Conservation (phyloP, 2,113 vertebrate genomes). For the Dicrurus megarhynchus region DNA sequence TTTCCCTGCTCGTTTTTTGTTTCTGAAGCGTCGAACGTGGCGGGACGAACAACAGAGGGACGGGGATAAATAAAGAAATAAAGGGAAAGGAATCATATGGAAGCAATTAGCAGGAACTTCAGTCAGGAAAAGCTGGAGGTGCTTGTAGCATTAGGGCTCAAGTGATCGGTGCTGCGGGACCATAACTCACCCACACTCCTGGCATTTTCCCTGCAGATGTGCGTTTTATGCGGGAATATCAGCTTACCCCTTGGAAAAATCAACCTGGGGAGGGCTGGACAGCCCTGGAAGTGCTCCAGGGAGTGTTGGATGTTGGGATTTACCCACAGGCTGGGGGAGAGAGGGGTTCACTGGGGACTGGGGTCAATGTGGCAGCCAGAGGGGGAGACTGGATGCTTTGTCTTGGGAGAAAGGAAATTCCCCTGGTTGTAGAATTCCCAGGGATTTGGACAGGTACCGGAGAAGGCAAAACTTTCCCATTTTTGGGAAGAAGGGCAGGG, state of each 20-base stretch:
- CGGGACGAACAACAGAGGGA: background rate
- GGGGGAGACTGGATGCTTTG: background rate
- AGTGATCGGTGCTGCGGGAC: conserved; percentile 70
- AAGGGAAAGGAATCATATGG: conserved; percentile 60
- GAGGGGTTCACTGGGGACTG: background rate
- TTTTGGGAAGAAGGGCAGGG: background rate
- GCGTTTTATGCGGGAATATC: conserved; percentile 75
- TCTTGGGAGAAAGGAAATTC: background rate
- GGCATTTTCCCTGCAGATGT: conserved; percentile 75
- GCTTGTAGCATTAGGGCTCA: conserved; percentile 73
- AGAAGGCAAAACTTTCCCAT: background rate
- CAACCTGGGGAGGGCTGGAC: conserved; percentile 68
- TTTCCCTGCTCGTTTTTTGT: background rate
- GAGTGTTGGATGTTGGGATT: conserved; percentile 53
- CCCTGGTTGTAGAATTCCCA: background rate
- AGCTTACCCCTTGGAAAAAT: conserved; percentile 78
- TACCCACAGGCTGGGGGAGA: background rate
- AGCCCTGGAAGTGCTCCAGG: conserved; percentile 42
- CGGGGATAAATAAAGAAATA: background rate
- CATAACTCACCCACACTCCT: conserved; percentile 77
- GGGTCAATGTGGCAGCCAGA: background rate
- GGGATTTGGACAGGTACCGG: background rate
- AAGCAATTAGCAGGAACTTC: conserved; percentile 74
- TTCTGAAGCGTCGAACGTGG: background rate
- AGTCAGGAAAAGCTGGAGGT: conserved; percentile 74